Base-by-base conservation (phyloP, 2,888 invertebrate genomes). In the Meteorus colon region DNA sequence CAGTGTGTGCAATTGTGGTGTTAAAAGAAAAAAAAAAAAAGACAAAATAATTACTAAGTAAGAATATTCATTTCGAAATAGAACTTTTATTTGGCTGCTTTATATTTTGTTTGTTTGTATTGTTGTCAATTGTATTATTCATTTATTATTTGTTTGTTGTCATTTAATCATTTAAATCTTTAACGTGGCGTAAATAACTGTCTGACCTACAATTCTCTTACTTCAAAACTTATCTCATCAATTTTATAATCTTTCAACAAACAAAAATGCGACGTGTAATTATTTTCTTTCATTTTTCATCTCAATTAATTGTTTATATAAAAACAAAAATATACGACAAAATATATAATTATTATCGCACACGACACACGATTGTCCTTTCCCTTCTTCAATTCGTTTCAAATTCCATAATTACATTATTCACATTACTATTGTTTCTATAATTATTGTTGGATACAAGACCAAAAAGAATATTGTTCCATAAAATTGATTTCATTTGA, bases 21-120 rank as follows among this genome's bases (percentile, higher is more conserved):
- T 65, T 73, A 29, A 74, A 59, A 76, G 66, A 65, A 24, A 59
- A 62, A 24, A 45, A 68, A 85, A 86, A 84, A 82, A 84, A 86
- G 86, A 87, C 87, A 85, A 87, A 87, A 87, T 87, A 86, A 86
- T 86, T 81, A 88, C 85, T 86, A 87, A 87, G 85, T 86, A 86
- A 81, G 59, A 62, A 87, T 81, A 76, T 86, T 86, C 84, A 79
- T 85, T 87, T 87, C 85, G 82, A 86, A 62, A 62, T 78, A 86
- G 82, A 84, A 83, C 81, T 81, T 87, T 86, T 87, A 87, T 87
- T 87, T 85, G 62, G 75, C 78, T 81, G 81, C 79, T 75, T 81
- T 80, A 81, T 74, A 77, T 79, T 76, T 77, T 76, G 77, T 80
- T 77, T 79, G 77, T 78, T 82, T 79, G 45, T 24, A 62, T 68